phyloP scores from a whole-genome alignment of 2,113 vertebrate species.

The Plotosus lineatus region DNA sequence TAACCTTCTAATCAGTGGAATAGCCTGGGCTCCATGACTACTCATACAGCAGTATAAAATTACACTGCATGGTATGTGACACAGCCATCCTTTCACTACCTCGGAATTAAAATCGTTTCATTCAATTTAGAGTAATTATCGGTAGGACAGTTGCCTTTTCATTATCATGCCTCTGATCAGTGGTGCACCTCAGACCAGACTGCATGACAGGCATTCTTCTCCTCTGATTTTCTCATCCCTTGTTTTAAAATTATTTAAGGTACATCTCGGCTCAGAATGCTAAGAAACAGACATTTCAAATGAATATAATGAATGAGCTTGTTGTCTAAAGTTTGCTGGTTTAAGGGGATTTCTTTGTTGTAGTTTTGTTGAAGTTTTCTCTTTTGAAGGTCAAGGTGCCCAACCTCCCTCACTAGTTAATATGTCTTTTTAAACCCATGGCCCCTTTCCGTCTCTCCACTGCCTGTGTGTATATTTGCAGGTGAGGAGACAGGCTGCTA shows the following conservation, averaged over 20 bases:
- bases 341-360: neutral
- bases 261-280: no score
- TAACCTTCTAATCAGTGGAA: neutral
- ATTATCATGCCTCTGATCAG: conserved; percentile 57
- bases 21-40: neutral
- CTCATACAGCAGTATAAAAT: conserved; percentile 30
- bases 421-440: conserved; percentile 13
- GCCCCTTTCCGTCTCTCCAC: neutral
- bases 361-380: conserved; percentile 30
- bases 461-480: conserved; percentile 49
- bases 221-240: neutral
- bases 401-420: conserved; percentile 11
- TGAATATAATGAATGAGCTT: neutral
- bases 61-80: conserved; percentile 47
- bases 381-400: neutral
- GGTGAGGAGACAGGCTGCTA: conserved; percentile 67
- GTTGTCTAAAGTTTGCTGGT: neutral
- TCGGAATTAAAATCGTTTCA: conserved; percentile 65
- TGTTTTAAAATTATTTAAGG: neutral
- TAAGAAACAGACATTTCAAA: neutral
- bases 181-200: conserved; percentile 40
- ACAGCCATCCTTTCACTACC: conserved; percentile 68
- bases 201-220: conserved; percentile 61
- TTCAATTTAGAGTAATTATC: conserved; percentile 70
- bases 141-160: conserved; percentile 65